Percentiles rank a stretch among this genome's conserved stretches.
phyloP scores from a whole-genome alignment of 2,113 vertebrate species.

The Misgurnus mizolepis region DNA sequence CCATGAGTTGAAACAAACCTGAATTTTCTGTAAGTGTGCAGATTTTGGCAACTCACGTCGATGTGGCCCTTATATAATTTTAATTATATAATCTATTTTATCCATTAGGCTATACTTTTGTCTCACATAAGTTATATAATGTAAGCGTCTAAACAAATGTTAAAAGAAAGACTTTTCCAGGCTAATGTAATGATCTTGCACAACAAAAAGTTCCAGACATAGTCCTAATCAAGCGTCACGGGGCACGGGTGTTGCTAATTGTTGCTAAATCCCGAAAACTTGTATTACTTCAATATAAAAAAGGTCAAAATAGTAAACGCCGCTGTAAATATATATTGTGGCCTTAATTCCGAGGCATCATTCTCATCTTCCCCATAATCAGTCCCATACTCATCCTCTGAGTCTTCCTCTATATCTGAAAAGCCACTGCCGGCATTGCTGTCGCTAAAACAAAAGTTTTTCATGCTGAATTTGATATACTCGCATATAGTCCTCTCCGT shows the following conservation, averaged over 20 bases:
- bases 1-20: too few relatives aligned
- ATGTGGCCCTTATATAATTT: background rate
- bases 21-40: background rate
- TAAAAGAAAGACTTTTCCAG: background rate
- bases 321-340: slow-evolving; percentile 52
- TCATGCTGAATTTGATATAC: slow-evolving; percentile 90
- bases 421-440: slow-evolving; percentile 81
- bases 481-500: slow-evolving; percentile 90
- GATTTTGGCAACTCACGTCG: background rate
- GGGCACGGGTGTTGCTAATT: background rate
- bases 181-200: too few relatives aligned
- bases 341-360: slow-evolving; percentile 35
- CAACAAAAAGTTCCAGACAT: too few relatives aligned
- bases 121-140: background rate
- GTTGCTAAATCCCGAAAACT: too few relatives aligned
- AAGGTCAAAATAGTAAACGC: slow-evolving; percentile 68
- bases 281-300: background rate
- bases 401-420: slow-evolving; percentile 80
- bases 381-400: slow-evolving; percentile 75
- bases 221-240: too few relatives aligned
- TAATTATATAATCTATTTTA: background rate
- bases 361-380: slow-evolving; percentile 63
- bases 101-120: background rate
- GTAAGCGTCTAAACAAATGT: background rate
- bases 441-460: slow-evolving; percentile 84